phyloP scores from a whole-genome alignment of 2,797 vertebrate genomes.

The Tokudaia tokunoshimensis region DNA sequence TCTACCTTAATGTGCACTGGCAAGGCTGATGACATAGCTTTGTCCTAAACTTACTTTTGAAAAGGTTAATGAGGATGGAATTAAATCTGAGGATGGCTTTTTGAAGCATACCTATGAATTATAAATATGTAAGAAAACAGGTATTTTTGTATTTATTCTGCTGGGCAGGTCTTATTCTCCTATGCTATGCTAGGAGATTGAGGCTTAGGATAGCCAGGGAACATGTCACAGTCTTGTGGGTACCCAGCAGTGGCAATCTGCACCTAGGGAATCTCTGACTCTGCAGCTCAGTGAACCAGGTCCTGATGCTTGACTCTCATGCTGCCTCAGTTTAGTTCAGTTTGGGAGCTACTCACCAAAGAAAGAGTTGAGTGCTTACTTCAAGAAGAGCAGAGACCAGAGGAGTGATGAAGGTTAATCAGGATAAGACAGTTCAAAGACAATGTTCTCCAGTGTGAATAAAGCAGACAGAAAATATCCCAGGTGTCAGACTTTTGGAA shows the following conservation, averaged over 20 bases:
- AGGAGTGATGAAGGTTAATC: background rate
- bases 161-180: background rate
- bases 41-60: background rate
- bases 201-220: background rate
- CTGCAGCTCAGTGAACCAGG: background rate
- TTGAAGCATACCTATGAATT: background rate
- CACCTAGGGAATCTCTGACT: background rate
- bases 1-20: background rate
- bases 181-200: background rate
- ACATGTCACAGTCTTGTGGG: background rate
- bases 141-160: background rate
- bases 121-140: background rate
- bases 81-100: background rate
- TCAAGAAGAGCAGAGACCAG: background rate
- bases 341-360: background rate
- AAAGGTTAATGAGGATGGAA: conserved; percentile 17
- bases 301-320: background rate
- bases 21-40: background rate
- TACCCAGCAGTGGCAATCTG: background rate
- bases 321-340: background rate
- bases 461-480: background rate
- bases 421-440: background rate
- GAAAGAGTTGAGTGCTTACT: background rate
- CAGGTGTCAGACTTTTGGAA: background rate
- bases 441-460: background rate